Base-by-base conservation (phyloP, 1,140 invertebrate species). In the Stegodyphus dumicola region DNA sequence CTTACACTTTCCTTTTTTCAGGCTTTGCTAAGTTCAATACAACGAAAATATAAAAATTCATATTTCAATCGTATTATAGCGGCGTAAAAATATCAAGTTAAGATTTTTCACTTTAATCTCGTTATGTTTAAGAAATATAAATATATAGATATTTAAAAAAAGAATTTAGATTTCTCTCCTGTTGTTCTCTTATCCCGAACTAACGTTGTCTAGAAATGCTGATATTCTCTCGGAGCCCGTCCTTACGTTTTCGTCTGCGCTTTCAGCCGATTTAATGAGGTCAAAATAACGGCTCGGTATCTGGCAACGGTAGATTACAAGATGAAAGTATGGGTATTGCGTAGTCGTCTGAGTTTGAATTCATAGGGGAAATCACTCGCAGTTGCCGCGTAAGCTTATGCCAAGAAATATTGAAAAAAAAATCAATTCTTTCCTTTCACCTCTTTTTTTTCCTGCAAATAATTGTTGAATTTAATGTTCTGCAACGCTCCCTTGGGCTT, bases 401-500 rank as follows among this genome's bases (percentile, higher is more conserved):
- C 65, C 65, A 67, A 18, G 65, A 67, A 67, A 67, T 67, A 67
- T 67, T 67, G 66, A 67, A 67, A 67, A 18, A 67, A 67, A 18
- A 67, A 67, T 17, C 15, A 17, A 67, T 17, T 67, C 17, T 18
- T 17, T 11, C 66, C 66, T 6, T 67, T 18, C 66, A n/a, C 66
- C 17, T 17, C 17, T 67, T 9, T 9, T 67, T 17, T 17, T 67
- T 0, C 66, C n/a, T 67, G n/a, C 66, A 67, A 67, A 67, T 67
- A 67, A 67, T 67, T 67, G 66, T 18, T 67, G 66, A 67, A 67
- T 67, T 67, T 67, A 67, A 67, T 67, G 66, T 67, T 67, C 66
- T 67, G 15, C 66, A 67, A 67, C 66, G 17, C 33, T 67, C 66
- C 33, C 66, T 18, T 67, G 66, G 66, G 66, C 33, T 67, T 67